These are phyloP conservation scores for Drosophila meridiana DNA, from an alignment of 2,888 invertebrate genomes.

Conservation along the genomic window DNA sequence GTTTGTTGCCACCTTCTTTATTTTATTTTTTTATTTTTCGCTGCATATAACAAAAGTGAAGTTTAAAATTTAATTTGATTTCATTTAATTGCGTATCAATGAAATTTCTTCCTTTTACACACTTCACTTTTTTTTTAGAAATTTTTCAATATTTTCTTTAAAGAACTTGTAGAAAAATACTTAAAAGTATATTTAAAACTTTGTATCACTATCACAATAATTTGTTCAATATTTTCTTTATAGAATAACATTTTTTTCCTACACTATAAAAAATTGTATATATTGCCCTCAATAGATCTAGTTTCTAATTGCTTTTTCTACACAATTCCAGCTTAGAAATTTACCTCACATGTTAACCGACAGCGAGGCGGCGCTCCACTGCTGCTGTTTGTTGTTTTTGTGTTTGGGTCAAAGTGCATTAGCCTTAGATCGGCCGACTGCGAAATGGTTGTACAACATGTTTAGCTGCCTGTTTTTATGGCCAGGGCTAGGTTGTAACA, in stretches of 20 bases:
- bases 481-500: constrained; percentile 50
- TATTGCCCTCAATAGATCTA: too few species aligned
- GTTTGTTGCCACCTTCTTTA: constrained; percentile 26
- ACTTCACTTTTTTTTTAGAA: constrained; percentile 2
- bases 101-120: constrained; percentile 44
- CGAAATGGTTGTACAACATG: constrained; percentile 47
- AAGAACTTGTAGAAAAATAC: too few species aligned
- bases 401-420: constrained; percentile 70
- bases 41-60: constrained; percentile 27
- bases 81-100: constrained; percentile 75
- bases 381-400: not conserved
- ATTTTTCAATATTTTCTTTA: too few species aligned
- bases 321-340: constrained; percentile 8
- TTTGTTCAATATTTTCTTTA: not conserved
- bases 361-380: not conserved
- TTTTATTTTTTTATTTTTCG: constrained; percentile 2
- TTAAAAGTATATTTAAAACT: not conserved
- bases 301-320: not conserved
- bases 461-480: constrained; percentile 63
- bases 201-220: not conserved
- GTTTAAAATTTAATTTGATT: constrained; percentile 60
- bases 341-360: constrained; percentile 7
- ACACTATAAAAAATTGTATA: too few species aligned
- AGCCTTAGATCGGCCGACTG: constrained; percentile 67
- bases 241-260: not conserved